These are phyloP conservation scores for Rhinogobio ventralis DNA, from an alignment of 2,797 vertebrate species.

Conservation along the genomic window DNA sequence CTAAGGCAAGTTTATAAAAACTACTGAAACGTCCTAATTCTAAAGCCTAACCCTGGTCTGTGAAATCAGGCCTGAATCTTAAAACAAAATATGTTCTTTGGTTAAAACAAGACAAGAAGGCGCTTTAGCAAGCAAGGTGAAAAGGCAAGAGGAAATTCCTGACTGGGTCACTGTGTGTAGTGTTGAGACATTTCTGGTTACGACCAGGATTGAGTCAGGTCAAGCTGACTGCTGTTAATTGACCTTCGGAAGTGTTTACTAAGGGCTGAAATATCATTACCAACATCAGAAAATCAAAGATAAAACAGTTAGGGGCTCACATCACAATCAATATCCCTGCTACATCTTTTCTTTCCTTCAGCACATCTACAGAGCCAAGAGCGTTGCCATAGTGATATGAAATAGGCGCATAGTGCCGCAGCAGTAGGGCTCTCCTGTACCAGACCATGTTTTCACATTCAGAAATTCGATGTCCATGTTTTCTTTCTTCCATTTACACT, in stretches of 20 bases:
- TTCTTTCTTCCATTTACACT: constrained; percentile 14
- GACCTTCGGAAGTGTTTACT: constrained; percentile 68
- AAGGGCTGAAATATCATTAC: constrained; percentile 71
- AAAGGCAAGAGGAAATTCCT: constrained; percentile 24
- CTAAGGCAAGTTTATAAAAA: no score
- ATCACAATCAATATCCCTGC: constrained; percentile 73
- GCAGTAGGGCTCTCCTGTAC: constrained; percentile 45
- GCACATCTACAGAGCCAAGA: constrained; percentile 60
- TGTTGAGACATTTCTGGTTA: constrained; percentile 30
- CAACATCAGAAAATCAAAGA: constrained; percentile 72
- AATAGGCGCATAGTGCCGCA: constrained; percentile 73
- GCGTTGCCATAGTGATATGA: constrained; percentile 80
- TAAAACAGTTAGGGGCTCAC: constrained; percentile 74
- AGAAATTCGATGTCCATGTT: constrained; percentile 31
- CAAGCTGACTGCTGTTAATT: constrained; percentile 69
- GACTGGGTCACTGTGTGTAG: constrained; percentile 1
- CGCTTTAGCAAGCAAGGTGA: constrained; percentile 18
- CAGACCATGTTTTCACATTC: constrained; percentile 51
- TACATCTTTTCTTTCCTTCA: constrained; percentile 62
- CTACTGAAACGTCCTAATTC: background rate
- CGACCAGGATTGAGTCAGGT: constrained; percentile 44
- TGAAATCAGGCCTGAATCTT: background rate
- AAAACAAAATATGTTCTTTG: background rate
- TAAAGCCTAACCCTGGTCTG: background rate
- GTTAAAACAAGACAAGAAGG: background rate